phyloP scores from a whole-genome alignment of 2,888 invertebrate genomes.

The Catocala nupta region DNA sequence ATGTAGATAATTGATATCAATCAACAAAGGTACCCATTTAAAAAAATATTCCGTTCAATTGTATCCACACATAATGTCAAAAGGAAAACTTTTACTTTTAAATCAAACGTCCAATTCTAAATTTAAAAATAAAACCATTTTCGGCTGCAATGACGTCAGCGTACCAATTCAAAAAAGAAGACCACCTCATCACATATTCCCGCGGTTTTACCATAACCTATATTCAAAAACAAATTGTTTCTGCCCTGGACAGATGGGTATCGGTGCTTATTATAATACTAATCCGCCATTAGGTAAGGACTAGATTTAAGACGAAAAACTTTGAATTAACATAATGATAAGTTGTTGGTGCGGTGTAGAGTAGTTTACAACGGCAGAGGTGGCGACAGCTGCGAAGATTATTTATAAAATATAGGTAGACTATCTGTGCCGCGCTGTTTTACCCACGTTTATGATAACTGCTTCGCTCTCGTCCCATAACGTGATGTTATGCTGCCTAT shows the following conservation, averaged over 20 bases:
- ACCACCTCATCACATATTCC: constrained; percentile 48
- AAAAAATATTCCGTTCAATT: no score
- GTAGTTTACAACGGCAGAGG: constrained; percentile 34
- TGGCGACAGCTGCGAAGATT: not conserved
- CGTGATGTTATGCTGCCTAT: no score
- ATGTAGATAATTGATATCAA: no score
- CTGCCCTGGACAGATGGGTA: constrained; percentile 75
- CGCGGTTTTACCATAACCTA: constrained; percentile 56
- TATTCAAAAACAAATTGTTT: constrained; percentile 64
- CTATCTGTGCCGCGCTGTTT: no score
- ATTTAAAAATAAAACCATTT: not conserved
- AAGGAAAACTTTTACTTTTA: no score
- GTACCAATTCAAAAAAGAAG: constrained; percentile 32
- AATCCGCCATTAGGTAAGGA: constrained; percentile 69
- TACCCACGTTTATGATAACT: no score
- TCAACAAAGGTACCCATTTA: no score
- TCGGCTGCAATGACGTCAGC: constrained; percentile 34
- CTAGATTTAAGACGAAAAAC: constrained; percentile 67
- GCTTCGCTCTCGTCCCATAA: no score
- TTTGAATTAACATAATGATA: constrained; percentile 80
- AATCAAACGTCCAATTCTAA: not conserved
- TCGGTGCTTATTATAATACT: constrained; percentile 68
- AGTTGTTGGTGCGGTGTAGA: constrained; percentile 53
- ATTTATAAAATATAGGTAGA: no score
- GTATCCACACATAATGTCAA: no score